These are phyloP conservation scores for Characodon lateralis DNA, from an alignment of 2,797 vertebrate species.

Conservation along the genomic window DNA sequence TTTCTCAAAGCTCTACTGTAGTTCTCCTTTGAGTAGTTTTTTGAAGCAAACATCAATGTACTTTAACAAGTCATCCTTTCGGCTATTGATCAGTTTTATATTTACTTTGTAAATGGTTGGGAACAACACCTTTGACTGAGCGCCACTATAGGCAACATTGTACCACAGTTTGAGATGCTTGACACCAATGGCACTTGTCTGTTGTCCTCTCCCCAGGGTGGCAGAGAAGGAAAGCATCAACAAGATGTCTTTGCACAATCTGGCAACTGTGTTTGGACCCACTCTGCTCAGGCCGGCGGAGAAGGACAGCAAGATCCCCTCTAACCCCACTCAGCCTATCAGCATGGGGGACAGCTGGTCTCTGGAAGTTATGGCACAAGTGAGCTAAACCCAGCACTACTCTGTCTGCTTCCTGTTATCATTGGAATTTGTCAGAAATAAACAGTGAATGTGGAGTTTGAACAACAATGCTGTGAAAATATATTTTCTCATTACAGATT, in stretches of 20 bases:
- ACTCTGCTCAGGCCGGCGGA: constrained; percentile 93
- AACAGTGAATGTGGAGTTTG: not conserved
- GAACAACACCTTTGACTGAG: too few relatives aligned
- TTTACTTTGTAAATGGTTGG: too few relatives aligned
- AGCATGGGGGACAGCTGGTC: constrained; percentile 99
- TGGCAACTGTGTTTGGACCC: constrained; percentile 97
- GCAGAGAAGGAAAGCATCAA: constrained; percentile 94
- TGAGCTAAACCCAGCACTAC: constrained; percentile 47
- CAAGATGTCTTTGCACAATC: constrained; percentile 99
- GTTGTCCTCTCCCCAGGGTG: constrained; percentile 78
- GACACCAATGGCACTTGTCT: constrained; percentile 13
- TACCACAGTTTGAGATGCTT: not conserved
- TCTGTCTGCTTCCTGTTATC: not conserved
- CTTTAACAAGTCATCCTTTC: too few relatives aligned
- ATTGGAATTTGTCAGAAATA: not conserved
- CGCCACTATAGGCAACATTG: not conserved
- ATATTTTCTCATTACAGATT: not conserved
- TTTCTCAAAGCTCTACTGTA: not conserved
- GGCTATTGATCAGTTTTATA: too few relatives aligned
- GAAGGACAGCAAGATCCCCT: constrained; percentile 96
- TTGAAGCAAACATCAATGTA: not conserved
- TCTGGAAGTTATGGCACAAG: constrained; percentile 99
- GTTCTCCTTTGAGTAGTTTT: not conserved
- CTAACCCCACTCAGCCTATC: constrained; percentile 94
- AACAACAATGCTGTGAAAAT: not conserved